Percentiles rank a stretch among this genome's conserved stretches.
Conservation (phyloP, 2,113 vertebrate genomes). For the Oophaga pumilio region DNA sequence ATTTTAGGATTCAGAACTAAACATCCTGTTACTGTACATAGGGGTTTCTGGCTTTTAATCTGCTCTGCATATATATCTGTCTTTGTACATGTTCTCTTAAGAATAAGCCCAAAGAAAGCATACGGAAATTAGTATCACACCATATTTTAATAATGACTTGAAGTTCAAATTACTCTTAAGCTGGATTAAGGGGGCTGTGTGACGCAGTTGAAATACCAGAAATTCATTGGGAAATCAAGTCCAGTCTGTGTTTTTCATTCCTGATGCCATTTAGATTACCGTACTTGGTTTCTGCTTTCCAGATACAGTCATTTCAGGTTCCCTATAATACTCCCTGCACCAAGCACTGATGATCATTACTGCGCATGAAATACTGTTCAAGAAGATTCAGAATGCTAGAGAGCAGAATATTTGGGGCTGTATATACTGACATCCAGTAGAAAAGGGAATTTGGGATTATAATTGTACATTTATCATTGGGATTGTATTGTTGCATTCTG, state of each 20-base stretch:
- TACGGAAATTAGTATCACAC: conserved; percentile 20
- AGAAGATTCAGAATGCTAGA: no score
- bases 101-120: conserved; percentile 26
- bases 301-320: neutral
- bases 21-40: conserved; percentile 15
- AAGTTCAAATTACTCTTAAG: conserved; percentile 33
- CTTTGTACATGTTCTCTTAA: neutral
- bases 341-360: neutral
- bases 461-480: no score
- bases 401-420: no score
- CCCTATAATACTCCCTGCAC: neutral
- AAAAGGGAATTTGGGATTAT: no score
- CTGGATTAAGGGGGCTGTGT: conserved; percentile 43
- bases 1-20: neutral
- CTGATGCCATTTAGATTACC: conserved; percentile 44
- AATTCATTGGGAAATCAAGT: conserved; percentile 34
- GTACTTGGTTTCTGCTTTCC: conserved; percentile 10
- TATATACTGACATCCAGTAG: no score
- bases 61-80: neutral
- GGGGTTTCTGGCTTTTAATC: neutral
- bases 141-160: conserved; percentile 45
- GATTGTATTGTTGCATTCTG: no score
- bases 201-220: conserved; percentile 45
- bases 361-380: no score
- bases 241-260: conserved; percentile 39